Base-by-base conservation (phyloP, 1,140 invertebrate species). In the Heliconius hermathena region DNA sequence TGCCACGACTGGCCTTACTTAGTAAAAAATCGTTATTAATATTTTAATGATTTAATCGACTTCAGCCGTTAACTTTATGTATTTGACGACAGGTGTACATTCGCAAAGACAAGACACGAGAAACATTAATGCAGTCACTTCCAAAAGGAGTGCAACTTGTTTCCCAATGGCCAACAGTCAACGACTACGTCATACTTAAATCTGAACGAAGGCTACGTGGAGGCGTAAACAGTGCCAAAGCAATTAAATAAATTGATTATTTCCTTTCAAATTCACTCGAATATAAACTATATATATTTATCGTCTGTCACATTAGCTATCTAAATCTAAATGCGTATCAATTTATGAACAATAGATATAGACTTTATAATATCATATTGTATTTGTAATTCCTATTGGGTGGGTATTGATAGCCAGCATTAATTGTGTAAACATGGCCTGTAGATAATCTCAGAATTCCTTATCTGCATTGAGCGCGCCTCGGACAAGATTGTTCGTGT, bases 201-300 rank as follows among this genome's bases (percentile, higher is more conserved):
- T 90, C 87, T 85, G 87, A 89, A 85, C 87, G 91, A 93, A 94
- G 92, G 92, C 86, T 91, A 85, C 82, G 87, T 89, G 91, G 88
- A 88, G 91, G 91, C 91, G 91, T 90, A 85, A 87, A 85, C 86
- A 86, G 85, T 87, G 85, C 85, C 86, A 80, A 79, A 89, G 85
- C 89, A 90, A 92, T 92, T 92, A 91, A 90, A 88, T 89, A 85
- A 90, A 91, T 90, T 91, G 87, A 90, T 90, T 93, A 91, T 92
- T 90, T 91, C 89, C 91, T 92, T 92, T 92, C 85, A 82, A 86
- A 84, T 86, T 81, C 77, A 83, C 81, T 85, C 74, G 73, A 84
- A 85, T 83, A 83, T 86, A 79, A 86, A 82, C 82, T 83, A 82
- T 79, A 73, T 70, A 75, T 82, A 84, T 82, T 82, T 82, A 82